Evolutionary conservation across 2,888 invertebrate genomes (phyloP).

Genomic region (Leistus spinibarbis): DNA sequence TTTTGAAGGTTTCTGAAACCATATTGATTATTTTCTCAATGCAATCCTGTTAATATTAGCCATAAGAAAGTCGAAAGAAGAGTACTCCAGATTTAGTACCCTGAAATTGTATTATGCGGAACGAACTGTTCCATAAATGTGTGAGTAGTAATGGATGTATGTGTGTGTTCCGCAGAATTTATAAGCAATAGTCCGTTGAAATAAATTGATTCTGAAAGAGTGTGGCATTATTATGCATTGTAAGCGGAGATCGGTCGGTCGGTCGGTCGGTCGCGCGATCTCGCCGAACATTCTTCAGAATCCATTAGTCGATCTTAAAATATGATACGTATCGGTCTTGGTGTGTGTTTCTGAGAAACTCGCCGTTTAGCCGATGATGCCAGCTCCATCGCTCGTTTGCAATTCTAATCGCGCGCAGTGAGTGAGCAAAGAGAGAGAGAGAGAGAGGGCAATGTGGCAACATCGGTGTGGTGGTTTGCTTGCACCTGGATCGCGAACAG

Average conservation of each 20-base stretch:
- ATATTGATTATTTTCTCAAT: too few species aligned
- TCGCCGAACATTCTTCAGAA: constrained; percentile 40
- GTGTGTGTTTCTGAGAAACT: not conserved
- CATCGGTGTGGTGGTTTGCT: not conserved
- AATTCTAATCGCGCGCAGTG: constrained; percentile 39
- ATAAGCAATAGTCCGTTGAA: too few species aligned
- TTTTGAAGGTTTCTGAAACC: too few species aligned
- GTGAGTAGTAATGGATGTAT: too few species aligned
- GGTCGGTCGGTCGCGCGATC: constrained; percentile 23
- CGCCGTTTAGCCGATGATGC: not conserved
- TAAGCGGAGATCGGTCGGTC: constrained; percentile 20
- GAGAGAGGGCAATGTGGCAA: not conserved
- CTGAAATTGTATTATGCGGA: too few species aligned
- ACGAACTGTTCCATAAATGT: too few species aligned
- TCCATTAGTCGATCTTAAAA: constrained; percentile 43
- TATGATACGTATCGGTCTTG: constrained; percentile 41
- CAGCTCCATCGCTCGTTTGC: constrained; percentile 42
- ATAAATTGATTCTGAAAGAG: constrained; percentile 35
- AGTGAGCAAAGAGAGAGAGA: not conserved
- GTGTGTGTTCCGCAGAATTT: too few species aligned
- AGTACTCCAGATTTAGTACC: too few species aligned
- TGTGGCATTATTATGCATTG: constrained; percentile 17
- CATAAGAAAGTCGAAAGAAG: too few species aligned
- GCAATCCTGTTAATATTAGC: too few species aligned
- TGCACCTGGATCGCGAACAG: not conserved